Conservation (phyloP, 2,888 invertebrate genomes). For the Pimpla rufipes region DNA sequence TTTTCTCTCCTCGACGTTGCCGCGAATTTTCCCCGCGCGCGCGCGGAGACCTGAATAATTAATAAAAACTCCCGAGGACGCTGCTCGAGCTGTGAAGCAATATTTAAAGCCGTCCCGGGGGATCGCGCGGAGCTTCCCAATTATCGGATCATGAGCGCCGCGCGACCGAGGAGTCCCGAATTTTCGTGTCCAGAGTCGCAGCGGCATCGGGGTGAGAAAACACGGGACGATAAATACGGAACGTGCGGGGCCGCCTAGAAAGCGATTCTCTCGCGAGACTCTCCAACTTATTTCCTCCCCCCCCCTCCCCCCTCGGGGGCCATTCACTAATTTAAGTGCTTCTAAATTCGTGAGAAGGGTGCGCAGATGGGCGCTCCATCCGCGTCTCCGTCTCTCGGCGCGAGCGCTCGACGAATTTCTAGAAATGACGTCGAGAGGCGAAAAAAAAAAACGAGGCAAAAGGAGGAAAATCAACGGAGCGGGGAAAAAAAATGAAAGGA, state of each 20-base stretch:
- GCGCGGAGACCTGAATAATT: conserved; percentile 37
- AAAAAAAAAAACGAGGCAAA: conserved; percentile 46
- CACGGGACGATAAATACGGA: background rate
- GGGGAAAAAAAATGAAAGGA: conserved; percentile 7
- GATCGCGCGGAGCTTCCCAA: background rate
- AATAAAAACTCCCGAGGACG: conserved; percentile 4
- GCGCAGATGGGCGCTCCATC: conserved; percentile 11
- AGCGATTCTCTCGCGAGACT: conserved; percentile 1
- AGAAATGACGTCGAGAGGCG: conserved; percentile 38
- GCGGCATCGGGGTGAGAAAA: too few relatives aligned
- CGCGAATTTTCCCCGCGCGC: conserved; percentile 33
- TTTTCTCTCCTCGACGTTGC: conserved; percentile 41
- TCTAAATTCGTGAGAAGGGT: conserved; percentile 76
- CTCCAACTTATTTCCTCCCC: background rate
- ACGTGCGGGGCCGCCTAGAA: background rate
- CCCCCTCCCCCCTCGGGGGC: conserved; percentile 31
- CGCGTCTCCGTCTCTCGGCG: background rate
- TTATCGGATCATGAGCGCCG: background rate
- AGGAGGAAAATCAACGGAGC: conserved; percentile 29
- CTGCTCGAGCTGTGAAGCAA: background rate
- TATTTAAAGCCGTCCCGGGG: background rate
- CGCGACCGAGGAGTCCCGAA: background rate
- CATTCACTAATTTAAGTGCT: conserved; percentile 77
- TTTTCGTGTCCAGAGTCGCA: background rate
- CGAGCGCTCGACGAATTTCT: background rate